Evolutionary conservation across 2,797 vertebrate genomes (phyloP), one percentile per base, ranked within the genome.

Genomic region (Enoplosus armatus): DNA sequence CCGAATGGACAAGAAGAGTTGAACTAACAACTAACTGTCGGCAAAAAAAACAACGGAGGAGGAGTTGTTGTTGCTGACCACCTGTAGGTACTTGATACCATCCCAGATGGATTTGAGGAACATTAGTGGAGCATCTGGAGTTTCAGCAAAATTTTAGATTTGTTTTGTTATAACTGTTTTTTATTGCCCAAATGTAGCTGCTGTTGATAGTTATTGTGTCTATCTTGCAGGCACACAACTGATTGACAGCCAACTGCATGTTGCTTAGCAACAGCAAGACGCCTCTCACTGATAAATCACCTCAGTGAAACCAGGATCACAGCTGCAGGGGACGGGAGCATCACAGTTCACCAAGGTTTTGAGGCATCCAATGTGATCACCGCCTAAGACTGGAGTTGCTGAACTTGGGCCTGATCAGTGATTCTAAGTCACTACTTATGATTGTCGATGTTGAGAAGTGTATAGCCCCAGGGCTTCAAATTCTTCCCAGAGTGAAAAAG

Each of bases 401-500:
- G 56, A 79, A 85, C 67, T 74, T 73, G 24, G 5, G 72, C 79
- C 35, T 84, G 79, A 84, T 85, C 63, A 65, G 82, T 24, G 67
- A 78, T 66, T 86, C 64, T 43, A 22, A 75, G 78, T 83, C 62
- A 75, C 53, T 82, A 56, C 62, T 84, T 72, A 55, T 80, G 86
- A 87, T 74, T 86, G 85, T 69, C 47, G 60, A 68, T 48, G 84
- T 80, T 80, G 72, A 87, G 72, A 76, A 85, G 80, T 67, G 59
- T 66, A 71, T 29, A 66, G 63, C 83, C 80, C 39, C 63, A 53
- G 79, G 85, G 69, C 79, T 80, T 83, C 70, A 84, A 85, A 80
- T 81, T 80, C 64, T 48, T 77, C 63, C 63, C 69, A 70, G 54
- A 84, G 63, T 58, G 72, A 75, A 84, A 69, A 74, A 83, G n/a